A percentile compares a stretch with the other conserved stretches of the same genome.
Conservation (phyloP, 2,888 invertebrate genomes). For the Lasioglossum pauxillum region DNA sequence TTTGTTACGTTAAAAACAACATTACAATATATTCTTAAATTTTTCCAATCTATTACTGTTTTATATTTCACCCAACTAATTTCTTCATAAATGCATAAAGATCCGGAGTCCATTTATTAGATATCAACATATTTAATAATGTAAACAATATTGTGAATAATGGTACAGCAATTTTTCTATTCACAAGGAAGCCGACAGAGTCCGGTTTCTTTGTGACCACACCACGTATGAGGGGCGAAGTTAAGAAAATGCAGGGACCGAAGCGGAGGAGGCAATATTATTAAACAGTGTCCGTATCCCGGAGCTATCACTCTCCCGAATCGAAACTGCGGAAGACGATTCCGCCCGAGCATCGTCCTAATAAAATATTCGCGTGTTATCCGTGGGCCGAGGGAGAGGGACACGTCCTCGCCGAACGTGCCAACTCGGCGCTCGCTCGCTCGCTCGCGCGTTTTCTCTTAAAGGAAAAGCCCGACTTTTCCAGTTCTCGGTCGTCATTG, state of each 20-base stretch:
- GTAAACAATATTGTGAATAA: too few species aligned
- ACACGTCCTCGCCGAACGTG: neutral
- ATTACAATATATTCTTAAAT: too few species aligned
- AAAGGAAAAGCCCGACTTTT: constrained; percentile 39
- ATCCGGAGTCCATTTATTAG: too few species aligned
- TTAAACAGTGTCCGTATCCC: neutral
- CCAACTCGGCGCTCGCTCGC: neutral
- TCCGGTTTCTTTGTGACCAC: too few species aligned
- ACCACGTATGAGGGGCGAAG: neutral
- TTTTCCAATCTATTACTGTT: too few species aligned
- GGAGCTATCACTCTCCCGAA: neutral
- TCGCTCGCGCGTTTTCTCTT: constrained; percentile 8
- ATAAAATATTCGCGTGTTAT: constrained; percentile 31
- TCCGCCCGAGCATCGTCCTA: neutral
- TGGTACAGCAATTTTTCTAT: too few species aligned
- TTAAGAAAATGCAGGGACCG: neutral
- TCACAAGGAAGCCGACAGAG: too few species aligned
- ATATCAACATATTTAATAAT: too few species aligned
- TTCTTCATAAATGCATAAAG: too few species aligned
- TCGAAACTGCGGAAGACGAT: neutral
- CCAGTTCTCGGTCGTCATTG: constrained; percentile 48
- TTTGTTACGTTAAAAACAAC: too few species aligned
- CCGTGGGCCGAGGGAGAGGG: neutral
- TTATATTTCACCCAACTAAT: too few species aligned
- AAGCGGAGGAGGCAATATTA: neutral